Conservation (phyloP, 2,113 vertebrate species). For the Mustela nigripes region DNA sequence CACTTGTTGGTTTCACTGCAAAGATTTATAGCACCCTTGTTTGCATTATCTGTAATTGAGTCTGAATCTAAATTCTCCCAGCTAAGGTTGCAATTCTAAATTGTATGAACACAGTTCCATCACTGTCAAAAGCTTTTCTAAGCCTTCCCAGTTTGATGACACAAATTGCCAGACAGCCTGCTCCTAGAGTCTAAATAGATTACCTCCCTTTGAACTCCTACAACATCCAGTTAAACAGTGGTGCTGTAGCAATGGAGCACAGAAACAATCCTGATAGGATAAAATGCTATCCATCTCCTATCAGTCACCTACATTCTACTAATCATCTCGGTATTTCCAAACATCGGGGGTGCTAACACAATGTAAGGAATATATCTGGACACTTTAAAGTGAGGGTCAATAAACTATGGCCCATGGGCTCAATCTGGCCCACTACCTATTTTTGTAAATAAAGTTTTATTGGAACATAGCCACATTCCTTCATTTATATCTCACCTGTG, state of each 20-base stretch:
- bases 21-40: slow-evolving; percentile 11
- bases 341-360: not conserved
- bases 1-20: not conserved
- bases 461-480: not conserved
- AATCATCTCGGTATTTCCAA: slow-evolving; percentile 28
- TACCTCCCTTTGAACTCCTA: slow-evolving; percentile 55
- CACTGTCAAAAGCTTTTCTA: slow-evolving; percentile 61
- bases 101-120: slow-evolving; percentile 20
- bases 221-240: slow-evolving; percentile 43
- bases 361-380: not conserved
- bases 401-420: not conserved
- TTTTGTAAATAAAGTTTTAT: slow-evolving; percentile 29
- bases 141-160: slow-evolving; percentile 54
- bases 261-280: slow-evolving; percentile 4
- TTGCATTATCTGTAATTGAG: slow-evolving; percentile 24
- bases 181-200: slow-evolving; percentile 46
- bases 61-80: slow-evolving; percentile 41
- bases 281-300: not conserved
- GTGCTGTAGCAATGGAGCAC: not conserved
- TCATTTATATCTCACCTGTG: not conserved
- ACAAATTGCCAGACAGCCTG: slow-evolving; percentile 48
- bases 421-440: not conserved
- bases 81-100: slow-evolving; percentile 26
- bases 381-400: not conserved
- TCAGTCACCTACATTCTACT: not conserved